phyloP scores from a whole-genome alignment of 2,888 invertebrate genomes.

The Mesodorylaimus sp. region DNA sequence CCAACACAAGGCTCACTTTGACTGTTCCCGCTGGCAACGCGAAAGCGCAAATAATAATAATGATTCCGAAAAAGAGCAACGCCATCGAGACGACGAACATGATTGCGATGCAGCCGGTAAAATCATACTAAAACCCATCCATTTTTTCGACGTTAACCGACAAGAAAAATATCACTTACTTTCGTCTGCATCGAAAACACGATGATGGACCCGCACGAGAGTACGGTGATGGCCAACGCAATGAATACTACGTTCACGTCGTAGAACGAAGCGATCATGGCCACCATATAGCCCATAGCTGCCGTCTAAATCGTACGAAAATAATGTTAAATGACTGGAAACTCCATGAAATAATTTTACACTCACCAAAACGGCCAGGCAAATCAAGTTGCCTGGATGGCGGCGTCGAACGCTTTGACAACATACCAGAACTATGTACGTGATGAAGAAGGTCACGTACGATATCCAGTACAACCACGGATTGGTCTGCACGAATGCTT shows the following conservation, averaged over 20 bases:
- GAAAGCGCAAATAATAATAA: constrained; percentile 32
- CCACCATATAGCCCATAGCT: constrained; percentile 17
- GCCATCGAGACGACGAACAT: constrained; percentile 37
- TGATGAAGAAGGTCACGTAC: constrained; percentile 37
- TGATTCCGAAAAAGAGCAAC: constrained; percentile 37
- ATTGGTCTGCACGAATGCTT: no score
- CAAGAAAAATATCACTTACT: no score
- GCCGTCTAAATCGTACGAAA: no score
- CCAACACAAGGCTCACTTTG: no score
- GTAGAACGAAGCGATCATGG: constrained; percentile 16
- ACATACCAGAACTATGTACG: constrained; percentile 36
- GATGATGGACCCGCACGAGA: constrained; percentile 21
- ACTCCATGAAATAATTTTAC: constrained; percentile 1
- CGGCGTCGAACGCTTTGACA: constrained; percentile 32
- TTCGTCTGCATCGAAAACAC: constrained; percentile 25
- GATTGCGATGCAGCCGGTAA: constrained; percentile 39
- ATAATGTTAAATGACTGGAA: background rate
- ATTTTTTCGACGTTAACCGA: no score
- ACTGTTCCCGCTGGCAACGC: no score
- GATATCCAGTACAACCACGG: no score
- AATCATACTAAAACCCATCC: constrained; percentile 38
- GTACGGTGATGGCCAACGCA: constrained; percentile 20
- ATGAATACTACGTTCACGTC: constrained; percentile 19
- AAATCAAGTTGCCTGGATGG: constrained; percentile 35
- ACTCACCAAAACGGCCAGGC: constrained; percentile 32